Base-by-base conservation (phyloP, 2,797 vertebrate genomes). In the Austrolebias charrua region DNA sequence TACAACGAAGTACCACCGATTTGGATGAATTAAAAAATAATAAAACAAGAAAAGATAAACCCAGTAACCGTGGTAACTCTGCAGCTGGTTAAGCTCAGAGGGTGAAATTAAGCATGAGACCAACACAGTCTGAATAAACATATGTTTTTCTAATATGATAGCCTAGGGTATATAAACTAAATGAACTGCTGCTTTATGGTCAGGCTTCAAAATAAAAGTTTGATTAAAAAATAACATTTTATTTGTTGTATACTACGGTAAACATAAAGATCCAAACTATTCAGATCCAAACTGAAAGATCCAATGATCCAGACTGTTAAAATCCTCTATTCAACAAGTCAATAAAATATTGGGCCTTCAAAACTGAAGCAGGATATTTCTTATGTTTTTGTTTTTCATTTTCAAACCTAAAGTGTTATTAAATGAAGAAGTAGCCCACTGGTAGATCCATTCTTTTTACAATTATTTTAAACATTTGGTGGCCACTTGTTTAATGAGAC, bases 1-100 rank as follows among this genome's bases (percentile, higher is more conserved):
- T 35, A 13, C 24, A 28, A 59, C 38, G 54, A 40, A 49, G 50
- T 7, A 53, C 18, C 28, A 45, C 40, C 15, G 44, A 49, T 29
- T 49, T 16, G 45, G 29, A 54, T 49, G 16, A 64, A 48, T 67
- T 10, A 29, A 42, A 67, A 29, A 42, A 67, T 12, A 49, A 40
- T 7, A 14, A 28, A 28, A n/a, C 16, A 9, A 35, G 18, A 40
- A 40, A 35, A 55, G 40, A 48, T 19, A 0, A 29, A 29, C 38
- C 20, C 24, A 43, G 53, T 56, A 50, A 56, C 54, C 24, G 33
- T 56, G 29, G 63, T 8, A 56, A 65, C 48, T 11, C 38, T 31
- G 46, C 52, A 15, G 20, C 28, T 14, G 43, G 46, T 16, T 16
- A 14, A 50, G 38, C n/a, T 8, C 0, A 9, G 35, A 57, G 19